Base-by-base conservation (phyloP, 2,797 vertebrate genomes). In the Macrochelys suwanniensis region DNA sequence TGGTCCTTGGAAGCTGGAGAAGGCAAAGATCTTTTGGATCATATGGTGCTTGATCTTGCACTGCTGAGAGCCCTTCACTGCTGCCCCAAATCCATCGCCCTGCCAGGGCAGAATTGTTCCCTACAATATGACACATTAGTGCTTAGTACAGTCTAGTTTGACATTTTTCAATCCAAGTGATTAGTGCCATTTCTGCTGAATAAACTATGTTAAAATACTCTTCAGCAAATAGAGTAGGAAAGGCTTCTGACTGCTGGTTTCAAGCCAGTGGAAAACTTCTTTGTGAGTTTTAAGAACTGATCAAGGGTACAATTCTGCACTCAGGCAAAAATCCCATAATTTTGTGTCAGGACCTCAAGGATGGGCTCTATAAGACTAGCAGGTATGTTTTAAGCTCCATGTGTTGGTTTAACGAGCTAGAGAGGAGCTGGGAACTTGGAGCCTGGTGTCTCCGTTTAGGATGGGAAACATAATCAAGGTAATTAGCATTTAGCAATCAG, bases 401-500 rank as follows among this genome's bases (percentile, higher is more conserved):
- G 74, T 49, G 12, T 77, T 77, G 45, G 26, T 49, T 31, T 45
- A 17, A 26, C 5, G 13, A 77, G 42, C 7, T 28, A 49, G 74
- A 77, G 26, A 31, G 45, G 74, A 77, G 45, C 45, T 26, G 74
- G 26, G 25, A 45, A 77, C 23, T 47, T 49, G 42, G 45, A 77
- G 74, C 45, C 74, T 47, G 45, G 45, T 47, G 5, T 77, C 68
- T 71, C 68, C 19, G 2, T 77, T 77, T 47, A 45, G 42, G 42
- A 84, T 2, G 3, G 50, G 91, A 85, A 97, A 94, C 85, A 45
- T 87, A 92, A 96, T 94, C 80, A 88, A 97, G 90, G 89, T 92
- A 95, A 96, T 97, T 94, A 92, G 84, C 77, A 50, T 96, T 96
- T 80, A 37, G 61, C 94, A 97, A 97, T 97, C 95, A 92, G 94